These are phyloP conservation scores for Limnothrissa miodon DNA, from an alignment of 2,113 vertebrate species.

Conservation along the genomic window DNA sequence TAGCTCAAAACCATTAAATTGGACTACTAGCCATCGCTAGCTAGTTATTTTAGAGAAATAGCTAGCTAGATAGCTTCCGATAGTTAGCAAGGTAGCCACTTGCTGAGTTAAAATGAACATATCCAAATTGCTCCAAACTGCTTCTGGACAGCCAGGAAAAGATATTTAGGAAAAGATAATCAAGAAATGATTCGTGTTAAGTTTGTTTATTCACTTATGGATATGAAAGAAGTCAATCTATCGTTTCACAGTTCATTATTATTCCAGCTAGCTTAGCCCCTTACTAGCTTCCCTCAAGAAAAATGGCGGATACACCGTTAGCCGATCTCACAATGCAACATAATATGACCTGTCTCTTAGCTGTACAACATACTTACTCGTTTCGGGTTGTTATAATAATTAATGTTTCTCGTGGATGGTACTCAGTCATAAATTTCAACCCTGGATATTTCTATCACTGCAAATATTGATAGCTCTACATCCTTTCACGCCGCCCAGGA, in stretches of 20 bases:
- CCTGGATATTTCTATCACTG: slow-evolving; percentile 45
- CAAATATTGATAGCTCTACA: slow-evolving; percentile 52
- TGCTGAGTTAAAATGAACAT: not conserved
- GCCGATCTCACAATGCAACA: slow-evolving; percentile 43
- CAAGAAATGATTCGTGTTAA: slow-evolving; percentile 31
- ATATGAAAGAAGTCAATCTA: slow-evolving; percentile 17
- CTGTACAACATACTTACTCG: slow-evolving; percentile 57
- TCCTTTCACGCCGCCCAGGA: slow-evolving; percentile 75
- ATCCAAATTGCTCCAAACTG: not conserved
- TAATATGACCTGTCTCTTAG: slow-evolving; percentile 27
- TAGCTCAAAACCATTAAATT: not conserved
- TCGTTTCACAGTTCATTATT: not conserved
- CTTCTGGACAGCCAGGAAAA: not conserved
- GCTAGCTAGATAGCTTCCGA: slow-evolving; percentile 18
- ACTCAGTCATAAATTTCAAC: slow-evolving; percentile 41
- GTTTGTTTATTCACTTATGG: slow-evolving; percentile 44
- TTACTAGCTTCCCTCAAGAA: slow-evolving; percentile 53
- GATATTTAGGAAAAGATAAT: slow-evolving; percentile 3
- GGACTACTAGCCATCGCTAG: not conserved
- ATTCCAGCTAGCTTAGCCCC: slow-evolving; percentile 20
- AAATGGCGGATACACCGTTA: slow-evolving; percentile 60
- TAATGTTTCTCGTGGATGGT: slow-evolving; percentile 37
- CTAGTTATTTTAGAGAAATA: slow-evolving; percentile 5
- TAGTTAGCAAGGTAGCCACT: not conserved
- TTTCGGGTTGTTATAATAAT: slow-evolving; percentile 50